Conservation (phyloP, 2,888 invertebrate species). For the Cyclophora punctaria region DNA sequence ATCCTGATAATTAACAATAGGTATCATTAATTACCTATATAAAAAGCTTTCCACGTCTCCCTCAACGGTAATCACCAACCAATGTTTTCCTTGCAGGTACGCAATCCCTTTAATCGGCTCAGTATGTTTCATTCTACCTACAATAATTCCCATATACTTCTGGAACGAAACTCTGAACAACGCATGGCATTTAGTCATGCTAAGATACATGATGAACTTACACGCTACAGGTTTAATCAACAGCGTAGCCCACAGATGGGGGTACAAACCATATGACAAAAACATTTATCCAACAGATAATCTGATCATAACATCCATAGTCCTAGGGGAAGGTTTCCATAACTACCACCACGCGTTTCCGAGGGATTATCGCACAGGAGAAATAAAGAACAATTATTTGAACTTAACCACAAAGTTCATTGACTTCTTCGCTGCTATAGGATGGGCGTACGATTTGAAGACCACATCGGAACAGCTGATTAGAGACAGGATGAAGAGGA, state of each 20-base stretch:
- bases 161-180: constrained; percentile 12
- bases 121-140: constrained; percentile 12
- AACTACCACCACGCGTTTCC: constrained; percentile 43
- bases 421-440: constrained; percentile 11
- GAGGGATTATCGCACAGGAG: constrained; percentile 34
- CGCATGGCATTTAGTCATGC: constrained; percentile 16
- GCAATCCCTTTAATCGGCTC: constrained; percentile 4
- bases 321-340: constrained; percentile 38
- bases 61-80: not conserved
- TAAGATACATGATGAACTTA: constrained; percentile 5
- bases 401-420: constrained; percentile 22
- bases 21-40: too few species aligned
- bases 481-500: constrained; percentile 5
- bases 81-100: constrained; percentile 13
- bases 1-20: too few species aligned
- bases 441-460: constrained; percentile 12
- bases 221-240: constrained; percentile 73
- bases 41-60: not conserved
- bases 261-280: constrained; percentile 56
- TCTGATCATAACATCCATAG: constrained; percentile 10
- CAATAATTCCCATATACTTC: constrained; percentile 10
- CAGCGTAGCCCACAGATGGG: constrained; percentile 75
- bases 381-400: constrained; percentile 26
- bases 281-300: constrained; percentile 26
- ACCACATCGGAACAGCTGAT: constrained; percentile 4